Base-by-base conservation (phyloP, 2,888 invertebrate genomes). In the Spilarctia lutea region DNA sequence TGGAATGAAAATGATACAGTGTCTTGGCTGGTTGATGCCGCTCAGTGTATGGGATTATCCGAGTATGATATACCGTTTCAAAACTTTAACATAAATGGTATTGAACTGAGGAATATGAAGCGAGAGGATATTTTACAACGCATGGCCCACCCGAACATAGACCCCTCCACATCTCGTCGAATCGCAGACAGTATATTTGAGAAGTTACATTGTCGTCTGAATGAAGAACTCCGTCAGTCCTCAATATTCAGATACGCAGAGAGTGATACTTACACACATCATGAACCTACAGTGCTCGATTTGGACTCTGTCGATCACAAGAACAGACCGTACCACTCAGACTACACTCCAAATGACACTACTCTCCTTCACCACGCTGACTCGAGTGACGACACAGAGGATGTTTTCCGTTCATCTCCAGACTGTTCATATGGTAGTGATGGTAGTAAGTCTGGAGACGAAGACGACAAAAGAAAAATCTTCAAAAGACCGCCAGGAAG, bases 1-100 rank as follows among this genome's bases (percentile, higher is more conserved):
- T 97, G 97, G 97, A 96, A 89, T 79, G 95, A 96, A 75, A 95
- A 96, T 24, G 97, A 97, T 86, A 96, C 96, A 65, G 92, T 96
- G 74, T 94, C 96, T 78, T 97, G 97, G 97, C 86, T 96, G 75
- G 88, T 94, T 73, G 94, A 95, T 76, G 92, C 93, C 60, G 90
- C 92, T 11, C 90, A 91, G 77, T 84, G 88, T 76, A 86, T 92
- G 84, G 94, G 94, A 60, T 90, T 90, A 85, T 91, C 91, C 83
- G 94, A 95, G 81, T 92, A 91, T 75, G 94, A 95, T 70, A 88
- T 96, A 39, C 93, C 96, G 6, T 93, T 92, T 80, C 92, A 93
- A 83, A 94, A 95, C 81, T 96, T 96, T 86, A 90, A 90, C 81
- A 84, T 96, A 24, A 88, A 90, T 56, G 96, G 96, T 2, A 78